Evolutionary conservation across 1,140 invertebrate species (phyloP), one percentile per base, ranked within the genome.

Genomic region (Lerema accius): DNA sequence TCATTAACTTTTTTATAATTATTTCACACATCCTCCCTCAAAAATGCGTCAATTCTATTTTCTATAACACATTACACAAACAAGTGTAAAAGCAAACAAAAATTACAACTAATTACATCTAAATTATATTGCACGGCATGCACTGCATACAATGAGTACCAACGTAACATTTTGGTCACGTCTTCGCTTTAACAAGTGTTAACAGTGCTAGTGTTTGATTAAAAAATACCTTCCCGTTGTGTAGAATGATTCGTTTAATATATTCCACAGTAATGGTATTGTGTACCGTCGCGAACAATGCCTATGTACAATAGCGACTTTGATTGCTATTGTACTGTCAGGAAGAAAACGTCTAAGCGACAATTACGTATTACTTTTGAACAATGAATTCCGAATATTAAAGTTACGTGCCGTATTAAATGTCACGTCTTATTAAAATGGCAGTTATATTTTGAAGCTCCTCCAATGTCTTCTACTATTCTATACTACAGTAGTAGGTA

Each of bases 201-300:
- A 42, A 55, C 19, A 46, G 17, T 14, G 50, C 35, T 4, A 32
- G 50, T 55, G 51, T 55, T 55, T 55, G 51, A 55, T 55, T 55
- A 55, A 55, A 55, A 55, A 55, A 55, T 55, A 26, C 51, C 51
- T 42, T 19, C 14, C 51, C 39, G 19, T 55, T 55, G 51, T 55
- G 17, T 42, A 7, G 11, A 56, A 32, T 56, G 42, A 56, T 56
- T 56, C 39, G 39, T 56, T 56, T 56, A 56, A 56, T 56, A 43
- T 56, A 53, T 53, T 53, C 49, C 49, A 53, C 35, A 51, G 15
- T 53, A 53, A 53, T 53, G 37, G 10, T 17, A 40, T 40, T 53
- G 50, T 42, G 16, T 14, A 4, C 6, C 35, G 35, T 23, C 14
- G 9, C 37, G n/a, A 53, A 53, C 50, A 53, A 53, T 53, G 50